Percentiles rank a stretch among this genome's conserved stretches.
Conservation (phyloP, 1,140 invertebrate species). For the Orchestia grillus region DNA sequence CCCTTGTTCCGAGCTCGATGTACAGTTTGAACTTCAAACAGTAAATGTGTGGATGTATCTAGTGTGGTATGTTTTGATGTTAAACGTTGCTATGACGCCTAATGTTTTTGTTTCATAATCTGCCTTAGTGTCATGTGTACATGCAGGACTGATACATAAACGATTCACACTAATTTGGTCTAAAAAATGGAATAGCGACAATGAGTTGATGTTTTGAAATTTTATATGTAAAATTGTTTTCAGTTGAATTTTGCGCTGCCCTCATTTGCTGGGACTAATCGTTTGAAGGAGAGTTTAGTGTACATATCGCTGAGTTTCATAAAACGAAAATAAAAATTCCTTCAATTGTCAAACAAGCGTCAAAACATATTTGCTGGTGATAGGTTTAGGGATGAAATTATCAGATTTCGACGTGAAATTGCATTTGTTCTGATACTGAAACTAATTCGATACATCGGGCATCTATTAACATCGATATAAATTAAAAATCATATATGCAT, state of each 20-base stretch:
- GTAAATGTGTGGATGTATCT: neutral
- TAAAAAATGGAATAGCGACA: neutral
- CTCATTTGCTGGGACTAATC: no score
- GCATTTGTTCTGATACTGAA: neutral
- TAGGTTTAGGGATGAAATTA: neutral
- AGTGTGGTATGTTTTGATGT: neutral
- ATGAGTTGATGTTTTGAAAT: neutral
- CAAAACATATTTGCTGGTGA: neutral
- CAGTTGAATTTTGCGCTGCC: no score
- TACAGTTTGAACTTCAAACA: neutral
- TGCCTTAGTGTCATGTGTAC: no score
- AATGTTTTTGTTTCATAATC: neutral
- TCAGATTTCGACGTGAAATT: no score
- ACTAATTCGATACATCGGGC: neutral
- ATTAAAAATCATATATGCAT: neutral
- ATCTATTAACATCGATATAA: neutral
- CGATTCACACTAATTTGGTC: neutral
- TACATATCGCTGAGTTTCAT: neutral
- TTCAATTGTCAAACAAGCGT: neutral
- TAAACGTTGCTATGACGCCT: neutral
- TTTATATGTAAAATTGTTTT: neutral
- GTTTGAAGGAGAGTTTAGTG: neutral
- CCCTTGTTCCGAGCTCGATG: neutral
- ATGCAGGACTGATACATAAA: no score
- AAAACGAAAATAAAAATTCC: neutral